Percentiles rank a stretch among this genome's conserved stretches.
Conservation (phyloP, 2,113 vertebrate genomes). For the Catagonus wagneri region DNA sequence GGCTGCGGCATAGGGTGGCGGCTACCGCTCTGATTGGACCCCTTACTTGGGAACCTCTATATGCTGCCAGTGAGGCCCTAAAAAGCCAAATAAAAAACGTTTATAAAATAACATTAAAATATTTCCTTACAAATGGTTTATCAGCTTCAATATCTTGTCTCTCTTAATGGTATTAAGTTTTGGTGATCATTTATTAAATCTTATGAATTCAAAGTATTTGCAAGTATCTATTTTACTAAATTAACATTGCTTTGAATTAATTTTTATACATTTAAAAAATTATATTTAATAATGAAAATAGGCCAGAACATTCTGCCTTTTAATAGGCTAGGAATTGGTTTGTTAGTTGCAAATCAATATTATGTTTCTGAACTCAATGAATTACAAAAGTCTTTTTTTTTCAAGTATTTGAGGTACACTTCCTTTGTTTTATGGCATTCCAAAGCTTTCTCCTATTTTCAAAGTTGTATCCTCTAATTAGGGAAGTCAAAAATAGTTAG, state of each 20-base stretch:
- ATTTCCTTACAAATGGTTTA: not conserved
- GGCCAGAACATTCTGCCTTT: not conserved
- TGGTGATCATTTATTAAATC: not conserved
- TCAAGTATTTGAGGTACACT: not conserved
- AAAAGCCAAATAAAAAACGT: no score
- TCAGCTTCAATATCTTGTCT: not conserved
- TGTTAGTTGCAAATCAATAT: not conserved
- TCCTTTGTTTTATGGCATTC: not conserved
- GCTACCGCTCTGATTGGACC: no score
- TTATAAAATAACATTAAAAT: not conserved
- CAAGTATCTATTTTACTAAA: not conserved
- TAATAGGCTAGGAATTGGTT: not conserved
- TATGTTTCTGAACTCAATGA: not conserved
- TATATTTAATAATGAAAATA: not conserved
- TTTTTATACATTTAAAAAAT: not conserved
- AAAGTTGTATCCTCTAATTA: not conserved
- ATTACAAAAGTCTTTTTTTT: not conserved
- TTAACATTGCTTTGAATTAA: not conserved
- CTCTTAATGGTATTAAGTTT: not conserved
- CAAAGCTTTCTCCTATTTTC: not conserved
- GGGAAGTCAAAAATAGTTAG: not conserved
- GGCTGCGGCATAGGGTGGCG: no score
- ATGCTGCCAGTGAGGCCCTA: no score
- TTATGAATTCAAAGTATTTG: not conserved
- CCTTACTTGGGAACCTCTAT: no score